Base-by-base conservation (phyloP, 64 coral and sea anemone genomes). In the Porites australiensis region DNA sequence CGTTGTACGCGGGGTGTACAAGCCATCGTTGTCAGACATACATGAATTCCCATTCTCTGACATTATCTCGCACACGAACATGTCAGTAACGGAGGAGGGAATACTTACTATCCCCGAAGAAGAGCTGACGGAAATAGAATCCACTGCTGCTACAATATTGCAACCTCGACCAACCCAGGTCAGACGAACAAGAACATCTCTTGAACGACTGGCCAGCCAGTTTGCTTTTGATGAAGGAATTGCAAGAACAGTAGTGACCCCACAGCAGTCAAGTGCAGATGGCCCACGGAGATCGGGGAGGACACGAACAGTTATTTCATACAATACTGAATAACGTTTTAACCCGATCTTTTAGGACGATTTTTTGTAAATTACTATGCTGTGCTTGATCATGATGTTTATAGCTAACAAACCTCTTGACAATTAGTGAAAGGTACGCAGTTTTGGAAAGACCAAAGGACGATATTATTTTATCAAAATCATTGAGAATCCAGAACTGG, bases 31-130 rank as follows among this genome's bases (percentile, higher is more conserved):
- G 77, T 80, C 77, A 80, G 77, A 80, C 77, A 14, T 80, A 80
- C 77, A 54, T 80, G 77, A 80, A 80, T 80, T 80, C 52, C 77
- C 77, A 80, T 80, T 80, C 77, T 80, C 77, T 80, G 77, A 80
- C 77, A 80, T 80, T 49, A 80, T 80, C 77, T 80, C 77, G 77
- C 77, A 80, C 77, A 80, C 77, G 47, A 80, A 52, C 77, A 80
- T 80, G 77, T 80, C 77, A 80, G 23, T 80, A 80, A 58, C 77
- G 77, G 77, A 80, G 77, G 0, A 52, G 77, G 77, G 77, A 80
- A 80, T 80, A 80, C 77, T 80, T 50, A 80, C 77, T 52, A 59
- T 80, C 77, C 52, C 77, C 77, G 2, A 80, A 80, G 77, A 80
- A 80, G 79, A 82, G 79, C 79, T 82, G 52, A 60, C 61, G 50